Base-by-base conservation (phyloP, 2,888 invertebrate genomes). In the Ceriagrion tenellum region DNA sequence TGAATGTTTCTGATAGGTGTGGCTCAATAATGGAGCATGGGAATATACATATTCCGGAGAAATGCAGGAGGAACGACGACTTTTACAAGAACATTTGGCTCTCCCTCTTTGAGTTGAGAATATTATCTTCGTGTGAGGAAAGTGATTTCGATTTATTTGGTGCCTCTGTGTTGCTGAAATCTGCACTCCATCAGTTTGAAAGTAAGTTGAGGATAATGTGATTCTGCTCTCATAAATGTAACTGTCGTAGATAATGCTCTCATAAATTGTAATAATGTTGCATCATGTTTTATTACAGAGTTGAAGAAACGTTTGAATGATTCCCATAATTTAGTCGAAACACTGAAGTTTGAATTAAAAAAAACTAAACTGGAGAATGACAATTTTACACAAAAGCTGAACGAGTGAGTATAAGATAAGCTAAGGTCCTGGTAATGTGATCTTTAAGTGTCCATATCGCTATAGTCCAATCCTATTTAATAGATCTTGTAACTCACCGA, bases 251-350 rank as follows among this genome's bases (percentile, higher is more conserved):
- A n/a, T n/a, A n/a, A n/a, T 30, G 35, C 18, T 4, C 1, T 69
- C 47, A 13, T 13, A 81, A 35, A 81, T n/a, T n/a, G n/a, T n/a
- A 6, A 35, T 35, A 81, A 30, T 30, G 35, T 12, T 35, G 35
- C 12, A 13, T 26, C 0, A 1, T 35, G 1, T 18, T 23, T 81
- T 16, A 35, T 81, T 81, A 1, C 35, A 81, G 81, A 81, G 81
- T 35, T 81, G 35, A 81, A 81, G 81, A 81, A 81, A 35, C 81
- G 81, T 81, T 81, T 81, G 81, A 81, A 35, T 26, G 81, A 81
- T 16, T 81, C 81, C 18, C 81, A 81, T 8, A 30, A 81, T 81
- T 81, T 81, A 81, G 81, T 81, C 35, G 35, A 81, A 35, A 35
- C 35, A 0, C 81, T 81, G 30, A 81, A n/a, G 30, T 81, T 35